Evolutionary conservation across 1,140 invertebrate species (phyloP).

Genomic region (Conus ventricosus): DNA sequence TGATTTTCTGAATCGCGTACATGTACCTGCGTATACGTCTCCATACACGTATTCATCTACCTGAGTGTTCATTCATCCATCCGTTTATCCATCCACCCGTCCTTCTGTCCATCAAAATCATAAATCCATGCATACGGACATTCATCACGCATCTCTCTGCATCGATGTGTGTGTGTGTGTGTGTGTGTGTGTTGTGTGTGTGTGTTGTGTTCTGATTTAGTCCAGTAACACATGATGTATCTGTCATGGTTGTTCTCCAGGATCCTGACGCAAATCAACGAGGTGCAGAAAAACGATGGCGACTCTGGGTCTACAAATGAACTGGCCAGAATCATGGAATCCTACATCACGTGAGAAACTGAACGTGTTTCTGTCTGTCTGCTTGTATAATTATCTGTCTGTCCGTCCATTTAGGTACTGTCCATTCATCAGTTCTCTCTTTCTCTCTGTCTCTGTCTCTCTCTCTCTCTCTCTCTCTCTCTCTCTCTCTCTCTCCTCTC

Average conservation of each 20-base stretch:
- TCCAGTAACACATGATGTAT: neutral
- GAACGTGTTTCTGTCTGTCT: neutral
- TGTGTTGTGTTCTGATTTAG: neutral
- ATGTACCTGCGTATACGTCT: neutral
- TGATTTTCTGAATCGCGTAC: neutral
- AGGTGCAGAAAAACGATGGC: slow-evolving; percentile 21
- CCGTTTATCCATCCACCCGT: no score
- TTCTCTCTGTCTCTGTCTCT: neutral
- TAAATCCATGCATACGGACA: no score
- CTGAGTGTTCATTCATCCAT: no score
- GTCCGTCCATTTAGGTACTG: neutral
- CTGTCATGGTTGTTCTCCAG: neutral
- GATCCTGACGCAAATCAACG: neutral
- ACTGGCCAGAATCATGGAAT: slow-evolving; percentile 57
- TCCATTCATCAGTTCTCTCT: neutral
- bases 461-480: slow-evolving; percentile 15
- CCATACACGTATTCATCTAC: neutral
- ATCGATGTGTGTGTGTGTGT: neutral
- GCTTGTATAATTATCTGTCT: neutral
- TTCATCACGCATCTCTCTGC: neutral
- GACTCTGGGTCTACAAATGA: slow-evolving; percentile 13
- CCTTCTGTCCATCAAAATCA: no score
- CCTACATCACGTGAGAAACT: slow-evolving; percentile 55
- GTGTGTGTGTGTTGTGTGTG: slow-evolving; percentile 18
- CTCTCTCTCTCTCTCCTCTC: slow-evolving; percentile 16